Conservation (phyloP, 1,140 invertebrate genomes). For the Steinernema feltiae region DNA sequence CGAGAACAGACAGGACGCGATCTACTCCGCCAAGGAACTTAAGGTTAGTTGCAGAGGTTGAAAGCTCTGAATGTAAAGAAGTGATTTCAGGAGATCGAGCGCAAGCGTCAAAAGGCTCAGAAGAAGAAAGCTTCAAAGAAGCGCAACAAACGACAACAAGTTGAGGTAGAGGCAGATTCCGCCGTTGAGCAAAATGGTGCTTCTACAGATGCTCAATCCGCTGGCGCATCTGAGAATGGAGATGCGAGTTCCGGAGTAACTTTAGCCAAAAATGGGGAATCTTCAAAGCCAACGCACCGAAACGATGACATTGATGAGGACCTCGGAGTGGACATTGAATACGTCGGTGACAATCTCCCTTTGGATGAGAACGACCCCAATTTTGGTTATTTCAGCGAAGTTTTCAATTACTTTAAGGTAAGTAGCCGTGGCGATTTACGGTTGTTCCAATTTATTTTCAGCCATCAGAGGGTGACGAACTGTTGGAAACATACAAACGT, state of each 20-base stretch:
- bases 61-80: background rate
- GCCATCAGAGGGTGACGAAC: constrained; percentile 32
- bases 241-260: constrained; percentile 19
- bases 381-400: constrained; percentile 48
- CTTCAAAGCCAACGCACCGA: constrained; percentile 25
- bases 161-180: background rate
- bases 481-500: constrained; percentile 1
- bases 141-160: constrained; percentile 31
- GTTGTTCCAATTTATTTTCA: constrained; percentile 21
- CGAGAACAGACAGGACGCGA: background rate
- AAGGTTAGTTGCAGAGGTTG: background rate
- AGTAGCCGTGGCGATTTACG: background rate
- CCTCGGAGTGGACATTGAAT: constrained; percentile 49
- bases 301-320: constrained; percentile 23
- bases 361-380: constrained; percentile 47
- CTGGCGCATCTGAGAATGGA: background rate
- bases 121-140: constrained; percentile 57
- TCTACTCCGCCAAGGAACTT: background rate
- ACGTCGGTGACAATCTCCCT: constrained; percentile 46
- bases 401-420: constrained; percentile 55
- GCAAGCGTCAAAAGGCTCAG: constrained; percentile 49
- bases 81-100: constrained; percentile 53
- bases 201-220: constrained; percentile 17
- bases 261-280: constrained; percentile 27
- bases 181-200: constrained; percentile 4